Evolutionary conservation across 2,113 vertebrate species (phyloP), one percentile per base, ranked within the genome.

Genomic region (Sigmodon hispidus): DNA sequence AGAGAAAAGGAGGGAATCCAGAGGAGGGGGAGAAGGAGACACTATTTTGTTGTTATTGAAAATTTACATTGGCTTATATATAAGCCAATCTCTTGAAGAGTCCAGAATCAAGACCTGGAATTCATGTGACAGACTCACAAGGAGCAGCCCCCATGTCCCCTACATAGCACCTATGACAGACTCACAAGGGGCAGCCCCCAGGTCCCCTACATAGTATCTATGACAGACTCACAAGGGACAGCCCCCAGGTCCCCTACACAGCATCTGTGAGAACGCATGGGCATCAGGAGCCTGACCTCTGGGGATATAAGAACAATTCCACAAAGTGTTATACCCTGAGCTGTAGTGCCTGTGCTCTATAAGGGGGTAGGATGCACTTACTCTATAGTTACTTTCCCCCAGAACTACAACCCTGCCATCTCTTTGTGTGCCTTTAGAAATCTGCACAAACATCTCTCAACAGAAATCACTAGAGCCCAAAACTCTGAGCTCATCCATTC

Each of bases 401-500:
- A 90, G 43, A 50, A 79, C 36, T 17, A n/a, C 89, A 50, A 96
- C 36, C 43, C 48, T 8, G 1, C 59, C 59, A 55, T 21, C 52
- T 21, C 52, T 19, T 61, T 26, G 16, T 11, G 11, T 9, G n/a
- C 65, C 22, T 92, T 19, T 13, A 24, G 89, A 91, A 91, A 76
- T 43, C 75, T 48, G 91, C 15, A 45, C 52, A 91, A 70, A 87
- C 36, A 8, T 90, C 94, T 93, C 79, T 94, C 87, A 73, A 48
- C 87, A 97, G 87, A 95, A 94, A 90, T 9, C 65, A 52, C 75
- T 65, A 36, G 7, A 48, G 59, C 63, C 79, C 81, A 67, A 63
- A 94, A 90, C 57, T 50, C 87, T 94, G 65, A 96, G 87, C 90
- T 96, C 96, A 93, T 88, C 89, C 67, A 16, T 61, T 55, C 57